Evolutionary conservation across 2,113 vertebrate genomes (phyloP).

Genomic region (Montifringilla adamsi): DNA sequence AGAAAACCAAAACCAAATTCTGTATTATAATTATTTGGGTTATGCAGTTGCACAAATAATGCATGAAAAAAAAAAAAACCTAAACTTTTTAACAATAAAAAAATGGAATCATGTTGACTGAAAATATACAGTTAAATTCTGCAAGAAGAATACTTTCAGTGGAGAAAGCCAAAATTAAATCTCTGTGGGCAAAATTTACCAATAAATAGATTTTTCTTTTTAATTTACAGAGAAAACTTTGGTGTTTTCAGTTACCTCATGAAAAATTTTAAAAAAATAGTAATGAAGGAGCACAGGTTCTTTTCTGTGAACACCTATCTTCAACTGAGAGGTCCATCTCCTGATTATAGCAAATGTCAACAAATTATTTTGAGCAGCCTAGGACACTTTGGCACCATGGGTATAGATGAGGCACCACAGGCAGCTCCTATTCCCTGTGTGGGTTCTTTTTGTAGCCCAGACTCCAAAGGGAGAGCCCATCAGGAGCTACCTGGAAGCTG

Average conservation of each 20-base stretch:
- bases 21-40: background rate
- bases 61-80: fast-evolving
- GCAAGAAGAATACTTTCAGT: background rate
- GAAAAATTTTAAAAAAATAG: background rate
- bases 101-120: background rate
- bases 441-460: background rate
- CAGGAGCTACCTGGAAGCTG: background rate
- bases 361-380: background rate
- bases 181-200: background rate
- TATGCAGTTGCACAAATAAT: background rate
- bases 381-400: fast-evolving
- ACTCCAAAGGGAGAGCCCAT: background rate
- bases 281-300: background rate
- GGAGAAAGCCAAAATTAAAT: background rate
- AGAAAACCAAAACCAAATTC: background rate
- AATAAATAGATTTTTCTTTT: background rate
- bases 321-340: background rate
- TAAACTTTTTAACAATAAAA: background rate
- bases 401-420: background rate
- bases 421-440: fast-evolving
- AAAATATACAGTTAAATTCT: background rate
- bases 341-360: background rate
- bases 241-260: background rate
- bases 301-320: background rate
- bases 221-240: background rate